Evolutionary conservation across 1,140 invertebrate species (phyloP), one percentile per base, ranked within the genome.

Genomic region (Lordiphosa clarofinis): DNA sequence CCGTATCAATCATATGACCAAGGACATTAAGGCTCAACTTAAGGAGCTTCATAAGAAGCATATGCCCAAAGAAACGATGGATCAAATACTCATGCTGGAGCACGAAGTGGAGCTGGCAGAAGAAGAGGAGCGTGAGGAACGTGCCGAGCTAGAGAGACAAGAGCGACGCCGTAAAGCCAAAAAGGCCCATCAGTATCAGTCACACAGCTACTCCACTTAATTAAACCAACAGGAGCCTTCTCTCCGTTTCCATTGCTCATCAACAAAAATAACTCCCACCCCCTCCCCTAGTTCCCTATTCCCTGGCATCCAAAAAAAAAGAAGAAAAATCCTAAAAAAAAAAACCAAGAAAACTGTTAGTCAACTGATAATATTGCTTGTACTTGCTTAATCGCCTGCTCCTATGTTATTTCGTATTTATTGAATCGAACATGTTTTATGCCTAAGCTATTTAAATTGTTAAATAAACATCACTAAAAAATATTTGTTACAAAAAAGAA

Each of bases 1-100:
- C 71, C 86, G 86, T 31, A 88, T 88, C 46, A 87, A 88, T 42
- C 66, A 86, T 50, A 79, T 84, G 86, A 72, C 76, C 56, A 87
- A 87, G 53, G 86, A 74, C 4, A 78, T 87, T 1, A 78, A 87
- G 55, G 86, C 73, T 0, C 71, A 87, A 44, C 65, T 87, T 35
- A 87, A 87, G 24, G 33, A 65, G 0, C 71, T 87, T 0, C 69
- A 86, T 33, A 5, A 56, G 15, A 62, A 73, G n/a, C 21, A 35
- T 0, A 87, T 87, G 79, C 58, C 86, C 57, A 79, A 73, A 64
- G 76, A 73, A 43, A 53, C 86, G 9, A 46, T 15, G 15, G 86
- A 76, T 7, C 59, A 88, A 53, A 65, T 88, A 1, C 60, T 31
- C 4, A 71, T 76, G 74, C 57, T 87, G 12, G 55, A 88, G 55